Conservation (phyloP, 2,888 invertebrate genomes). For the Phengaris alcon region DNA sequence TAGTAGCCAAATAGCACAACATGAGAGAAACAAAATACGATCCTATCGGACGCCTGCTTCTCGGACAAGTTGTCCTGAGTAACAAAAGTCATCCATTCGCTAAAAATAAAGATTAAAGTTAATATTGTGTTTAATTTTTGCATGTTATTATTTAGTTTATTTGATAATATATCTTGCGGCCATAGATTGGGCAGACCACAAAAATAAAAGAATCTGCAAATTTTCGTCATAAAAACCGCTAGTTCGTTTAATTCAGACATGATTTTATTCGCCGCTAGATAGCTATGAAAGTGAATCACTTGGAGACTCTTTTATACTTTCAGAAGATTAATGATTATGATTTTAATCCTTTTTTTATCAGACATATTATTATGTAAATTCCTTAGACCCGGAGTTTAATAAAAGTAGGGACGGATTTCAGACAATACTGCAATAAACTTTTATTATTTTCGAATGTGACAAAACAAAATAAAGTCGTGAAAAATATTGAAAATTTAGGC, state of each 20-base stretch:
- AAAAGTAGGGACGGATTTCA: not conserved
- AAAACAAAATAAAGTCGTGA: too few relatives aligned
- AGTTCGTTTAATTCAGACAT: conserved; percentile 16
- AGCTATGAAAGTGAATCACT: not conserved
- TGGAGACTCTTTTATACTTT: not conserved
- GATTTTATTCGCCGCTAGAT: not conserved
- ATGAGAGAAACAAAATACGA: conserved; percentile 46
- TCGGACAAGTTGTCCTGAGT: conserved; percentile 42
- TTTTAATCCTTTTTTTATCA: not conserved
- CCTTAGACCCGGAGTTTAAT: not conserved
- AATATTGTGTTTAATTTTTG: conserved; percentile 38
- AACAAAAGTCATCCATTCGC: conserved; percentile 44
- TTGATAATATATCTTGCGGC: conserved; percentile 43
- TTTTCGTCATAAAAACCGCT: conserved; percentile 15
- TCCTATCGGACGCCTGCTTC: conserved; percentile 44
- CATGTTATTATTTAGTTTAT: conserved; percentile 39
- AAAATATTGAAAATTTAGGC: too few relatives aligned
- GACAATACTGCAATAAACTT: not conserved
- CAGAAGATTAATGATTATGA: not conserved
- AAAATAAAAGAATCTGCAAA: conserved; percentile 33
- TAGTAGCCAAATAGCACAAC: conserved; percentile 43
- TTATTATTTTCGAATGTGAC: not conserved
- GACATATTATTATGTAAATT: not conserved
- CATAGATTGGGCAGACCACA: conserved; percentile 48
- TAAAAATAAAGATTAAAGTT: conserved; percentile 41